Conservation (phyloP, 2,888 invertebrate genomes). For the Barypeithes pellucidus region DNA sequence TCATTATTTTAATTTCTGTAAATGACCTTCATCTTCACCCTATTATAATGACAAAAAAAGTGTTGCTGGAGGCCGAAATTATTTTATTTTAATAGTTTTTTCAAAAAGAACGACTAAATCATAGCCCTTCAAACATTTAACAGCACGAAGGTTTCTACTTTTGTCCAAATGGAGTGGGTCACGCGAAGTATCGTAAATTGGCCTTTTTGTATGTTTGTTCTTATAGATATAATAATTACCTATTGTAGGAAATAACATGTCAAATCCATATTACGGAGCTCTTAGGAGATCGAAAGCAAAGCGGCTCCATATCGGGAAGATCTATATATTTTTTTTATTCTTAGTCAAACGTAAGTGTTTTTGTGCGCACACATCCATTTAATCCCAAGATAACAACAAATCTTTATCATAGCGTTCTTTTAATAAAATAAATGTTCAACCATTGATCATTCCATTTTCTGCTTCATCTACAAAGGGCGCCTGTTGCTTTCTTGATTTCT, state of each 20-base stretch:
- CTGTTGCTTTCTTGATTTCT: too few relatives aligned
- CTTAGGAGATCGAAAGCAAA: background rate
- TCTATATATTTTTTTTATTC: too few relatives aligned
- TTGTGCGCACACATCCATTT: too few relatives aligned
- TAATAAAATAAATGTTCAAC: too few relatives aligned
- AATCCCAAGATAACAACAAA: too few relatives aligned
- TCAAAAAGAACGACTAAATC: slow-evolving; percentile 49
- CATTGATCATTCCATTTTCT: too few relatives aligned
- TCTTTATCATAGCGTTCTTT: too few relatives aligned
- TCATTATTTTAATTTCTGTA: slow-evolving; percentile 3
- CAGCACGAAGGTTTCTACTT: slow-evolving; percentile 42
- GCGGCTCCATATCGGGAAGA: too few relatives aligned
- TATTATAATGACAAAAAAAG: slow-evolving; percentile 16
- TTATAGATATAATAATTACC: slow-evolving; percentile 2
- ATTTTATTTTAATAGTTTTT: slow-evolving; percentile 18
- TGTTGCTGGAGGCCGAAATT: background rate
- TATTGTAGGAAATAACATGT: slow-evolving; percentile 16
- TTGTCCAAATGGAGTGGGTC: slow-evolving; percentile 30
- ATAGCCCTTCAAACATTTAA: slow-evolving; percentile 45
- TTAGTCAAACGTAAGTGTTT: too few relatives aligned
- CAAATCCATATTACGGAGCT: background rate
- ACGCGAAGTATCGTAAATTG: slow-evolving; percentile 41
- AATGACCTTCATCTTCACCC: slow-evolving; percentile 23
- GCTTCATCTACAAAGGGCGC: too few relatives aligned
- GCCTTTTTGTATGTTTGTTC: slow-evolving; percentile 22